Evolutionary conservation across 2,888 invertebrate genomes (phyloP).

Genomic region (Plutella xylostella): DNA sequence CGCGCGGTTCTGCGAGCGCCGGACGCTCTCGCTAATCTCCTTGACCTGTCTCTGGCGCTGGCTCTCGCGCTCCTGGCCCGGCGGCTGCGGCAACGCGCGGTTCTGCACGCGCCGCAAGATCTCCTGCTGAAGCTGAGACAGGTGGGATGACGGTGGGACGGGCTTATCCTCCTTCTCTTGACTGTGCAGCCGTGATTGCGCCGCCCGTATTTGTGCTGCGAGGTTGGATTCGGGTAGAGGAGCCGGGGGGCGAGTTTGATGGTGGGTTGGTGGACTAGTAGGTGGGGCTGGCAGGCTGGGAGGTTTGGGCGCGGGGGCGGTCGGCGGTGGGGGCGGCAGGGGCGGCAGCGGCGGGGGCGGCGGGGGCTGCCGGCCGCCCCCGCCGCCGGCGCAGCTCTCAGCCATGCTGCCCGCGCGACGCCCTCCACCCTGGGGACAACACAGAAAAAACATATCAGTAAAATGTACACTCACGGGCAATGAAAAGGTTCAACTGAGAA

Average conservation of each 20-base stretch:
- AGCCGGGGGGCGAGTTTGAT: too few species aligned
- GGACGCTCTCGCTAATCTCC: too few species aligned
- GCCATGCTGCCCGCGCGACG: conserved; percentile 53
- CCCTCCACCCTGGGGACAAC: conserved; percentile 55
- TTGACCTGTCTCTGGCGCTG: too few species aligned
- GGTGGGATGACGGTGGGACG: background rate
- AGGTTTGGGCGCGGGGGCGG: conserved; percentile 23
- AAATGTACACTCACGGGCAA: background rate
- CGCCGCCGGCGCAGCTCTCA: conserved; percentile 49
- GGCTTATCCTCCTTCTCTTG: background rate
- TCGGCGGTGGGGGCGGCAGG: conserved; percentile 6
- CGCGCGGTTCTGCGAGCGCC: too few species aligned
- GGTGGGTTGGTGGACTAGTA: background rate
- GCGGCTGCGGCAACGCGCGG: too few species aligned
- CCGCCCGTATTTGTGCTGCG: background rate
- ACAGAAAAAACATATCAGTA: background rate
- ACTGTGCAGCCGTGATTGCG: background rate
- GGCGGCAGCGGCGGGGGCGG: conserved; percentile 27
- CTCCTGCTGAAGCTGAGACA: background rate
- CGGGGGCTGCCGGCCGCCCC: conserved; percentile 61
- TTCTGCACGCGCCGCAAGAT: background rate
- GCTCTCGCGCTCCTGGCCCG: too few species aligned
- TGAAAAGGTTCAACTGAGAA: background rate
- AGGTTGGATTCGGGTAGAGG: background rate
- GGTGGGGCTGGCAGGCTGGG: background rate